A percentile compares a stretch with the other conserved stretches of the same genome.
Evolutionary conservation across 2,113 vertebrate genomes (phyloP).

Genomic region (Empidonax traillii): DNA sequence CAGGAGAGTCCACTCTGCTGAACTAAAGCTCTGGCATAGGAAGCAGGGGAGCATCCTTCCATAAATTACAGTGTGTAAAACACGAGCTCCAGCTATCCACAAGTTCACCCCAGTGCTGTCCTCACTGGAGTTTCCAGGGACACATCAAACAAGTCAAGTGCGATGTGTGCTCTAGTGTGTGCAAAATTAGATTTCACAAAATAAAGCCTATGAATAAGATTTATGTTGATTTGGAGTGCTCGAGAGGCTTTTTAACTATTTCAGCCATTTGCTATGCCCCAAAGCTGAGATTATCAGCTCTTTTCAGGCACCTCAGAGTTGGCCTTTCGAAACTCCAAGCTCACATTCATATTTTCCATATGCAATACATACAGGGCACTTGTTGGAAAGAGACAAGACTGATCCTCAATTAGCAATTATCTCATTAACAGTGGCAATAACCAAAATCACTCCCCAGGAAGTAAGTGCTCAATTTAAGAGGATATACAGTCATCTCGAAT

Average conservation of each 20-base stretch:
- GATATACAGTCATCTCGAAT: rapidly evolving
- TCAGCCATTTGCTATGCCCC: not conserved
- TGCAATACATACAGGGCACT: not conserved
- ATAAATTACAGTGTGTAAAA: not conserved
- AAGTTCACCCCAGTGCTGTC: not conserved
- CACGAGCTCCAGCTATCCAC: not conserved
- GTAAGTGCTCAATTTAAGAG: not conserved
- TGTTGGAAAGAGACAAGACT: not conserved
- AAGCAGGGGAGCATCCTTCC: not conserved
- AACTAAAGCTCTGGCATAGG: not conserved
- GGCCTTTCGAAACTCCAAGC: not conserved
- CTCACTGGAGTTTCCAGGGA: not conserved
- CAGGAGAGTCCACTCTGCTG: not conserved
- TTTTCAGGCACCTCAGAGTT: not conserved
- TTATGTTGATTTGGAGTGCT: not conserved
- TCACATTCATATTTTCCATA: not conserved
- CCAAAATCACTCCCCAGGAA: not conserved
- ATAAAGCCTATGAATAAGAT: not conserved
- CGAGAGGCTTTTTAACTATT: not conserved
- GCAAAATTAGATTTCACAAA: not conserved
- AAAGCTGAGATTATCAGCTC: not conserved
- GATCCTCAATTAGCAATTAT: not conserved
- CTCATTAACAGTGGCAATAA: not conserved
- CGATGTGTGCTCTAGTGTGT: not conserved
- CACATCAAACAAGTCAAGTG: not conserved